Conservation (phyloP, 2,888 invertebrate species). For the Thereva unica region DNA sequence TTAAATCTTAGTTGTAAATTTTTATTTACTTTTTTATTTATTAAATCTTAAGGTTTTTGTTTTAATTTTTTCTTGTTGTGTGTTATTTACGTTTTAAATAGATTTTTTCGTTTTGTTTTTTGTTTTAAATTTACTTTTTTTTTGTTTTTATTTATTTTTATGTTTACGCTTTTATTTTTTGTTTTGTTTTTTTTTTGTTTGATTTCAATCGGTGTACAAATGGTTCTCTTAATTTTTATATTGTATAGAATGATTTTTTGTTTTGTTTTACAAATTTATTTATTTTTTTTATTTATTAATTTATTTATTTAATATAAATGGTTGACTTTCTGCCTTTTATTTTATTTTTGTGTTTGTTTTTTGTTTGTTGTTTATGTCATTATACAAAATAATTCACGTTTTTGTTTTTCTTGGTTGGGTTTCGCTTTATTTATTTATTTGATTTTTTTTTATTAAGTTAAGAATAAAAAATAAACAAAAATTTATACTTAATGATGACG, state of each 20-base stretch:
- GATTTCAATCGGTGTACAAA: slow-evolving; percentile 11
- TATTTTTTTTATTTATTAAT: no score
- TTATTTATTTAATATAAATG: no score
- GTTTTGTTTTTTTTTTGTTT: neutral
- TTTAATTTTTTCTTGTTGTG: slow-evolving; percentile 8
- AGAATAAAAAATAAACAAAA: slow-evolving; percentile 1
- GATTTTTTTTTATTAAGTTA: no score
- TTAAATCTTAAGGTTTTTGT: slow-evolving; percentile 12
- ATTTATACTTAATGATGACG: neutral
- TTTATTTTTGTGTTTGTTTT: no score
- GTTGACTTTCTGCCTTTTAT: no score
- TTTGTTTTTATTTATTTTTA: slow-evolving; percentile 17
- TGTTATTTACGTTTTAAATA: slow-evolving; percentile 7
- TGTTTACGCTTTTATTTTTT: neutral
- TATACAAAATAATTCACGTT: no score
- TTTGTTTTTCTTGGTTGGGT: no score
- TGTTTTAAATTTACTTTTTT: slow-evolving; percentile 12
- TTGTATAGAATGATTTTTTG: no score
- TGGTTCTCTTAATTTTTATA: slow-evolving; percentile 1
- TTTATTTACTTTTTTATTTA: slow-evolving; percentile 7
- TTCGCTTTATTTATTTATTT: no score
- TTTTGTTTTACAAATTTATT: no score
- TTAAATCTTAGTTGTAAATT: slow-evolving; percentile 5
- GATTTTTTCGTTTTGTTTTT: slow-evolving; percentile 13
- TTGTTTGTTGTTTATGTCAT: no score